Conservation (phyloP, 2,113 vertebrate species). For the Orthonyx spaldingii region DNA sequence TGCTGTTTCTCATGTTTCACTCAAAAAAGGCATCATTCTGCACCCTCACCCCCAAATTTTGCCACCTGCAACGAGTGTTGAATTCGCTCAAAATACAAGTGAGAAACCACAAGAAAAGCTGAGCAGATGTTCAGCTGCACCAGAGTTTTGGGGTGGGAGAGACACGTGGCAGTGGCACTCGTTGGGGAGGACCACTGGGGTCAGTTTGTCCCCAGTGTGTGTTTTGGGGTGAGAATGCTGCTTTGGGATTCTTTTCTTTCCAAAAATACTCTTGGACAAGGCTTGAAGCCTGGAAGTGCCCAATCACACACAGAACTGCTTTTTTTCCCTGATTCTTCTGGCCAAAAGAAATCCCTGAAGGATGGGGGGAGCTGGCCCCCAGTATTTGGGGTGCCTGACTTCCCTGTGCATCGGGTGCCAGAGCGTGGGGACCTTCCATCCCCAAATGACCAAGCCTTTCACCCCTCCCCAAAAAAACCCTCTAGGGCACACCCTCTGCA, state of each 20-base stretch:
- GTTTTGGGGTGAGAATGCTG: neutral
- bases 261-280: neutral
- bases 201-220: fast-evolving
- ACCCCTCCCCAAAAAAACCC: neutral
- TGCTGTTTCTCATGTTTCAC: neutral
- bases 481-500: neutral
- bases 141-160: neutral
- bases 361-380: neutral
- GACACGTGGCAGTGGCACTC: neutral
- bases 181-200: neutral
- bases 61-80: neutral
- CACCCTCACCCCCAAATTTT: neutral
- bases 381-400: neutral
- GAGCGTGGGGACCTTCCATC: neutral
- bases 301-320: neutral
- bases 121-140: neutral
- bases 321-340: neutral
- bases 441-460: neutral
- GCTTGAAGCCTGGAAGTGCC: neutral
- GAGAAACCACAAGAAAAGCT: neutral
- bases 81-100: fast-evolving
- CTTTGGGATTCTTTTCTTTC: neutral
- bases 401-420: fast-evolving
- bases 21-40: fast-evolving
- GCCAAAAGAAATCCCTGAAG: neutral